Evolutionary conservation across 2,113 vertebrate genomes (phyloP).

Genomic region (Prochilodus magdalenae): DNA sequence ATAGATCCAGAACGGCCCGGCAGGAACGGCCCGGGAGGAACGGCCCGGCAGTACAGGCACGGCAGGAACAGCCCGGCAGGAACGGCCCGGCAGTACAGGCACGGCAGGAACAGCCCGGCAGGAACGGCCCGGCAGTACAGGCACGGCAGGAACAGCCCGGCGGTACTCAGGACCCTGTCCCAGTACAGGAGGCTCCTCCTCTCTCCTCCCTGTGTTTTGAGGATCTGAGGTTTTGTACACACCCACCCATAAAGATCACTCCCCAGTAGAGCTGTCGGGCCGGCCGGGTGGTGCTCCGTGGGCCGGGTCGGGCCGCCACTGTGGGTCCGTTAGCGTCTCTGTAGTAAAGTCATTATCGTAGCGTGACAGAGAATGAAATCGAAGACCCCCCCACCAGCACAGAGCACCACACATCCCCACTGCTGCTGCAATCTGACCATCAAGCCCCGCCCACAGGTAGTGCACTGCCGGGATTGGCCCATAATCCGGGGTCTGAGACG

Average conservation of each 20-base stretch:
- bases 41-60: too few relatives aligned
- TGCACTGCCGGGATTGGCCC: constrained; percentile 52
- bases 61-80: too few relatives aligned
- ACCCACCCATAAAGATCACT: constrained; percentile 9
- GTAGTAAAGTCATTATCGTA: background rate
- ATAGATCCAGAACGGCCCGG: too few relatives aligned
- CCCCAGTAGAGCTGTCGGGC: background rate
- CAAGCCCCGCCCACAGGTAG: constrained; percentile 42
- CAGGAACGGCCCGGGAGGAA: too few relatives aligned
- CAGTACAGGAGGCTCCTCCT: too few relatives aligned
- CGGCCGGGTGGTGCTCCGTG: background rate
- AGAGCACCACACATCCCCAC: constrained; percentile 1
- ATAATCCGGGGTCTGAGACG: constrained; percentile 67
- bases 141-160: too few relatives aligned
- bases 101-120: too few relatives aligned
- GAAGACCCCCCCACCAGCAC: background rate
- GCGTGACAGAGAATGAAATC: background rate
- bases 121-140: too few relatives aligned
- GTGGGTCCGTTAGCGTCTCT: background rate
- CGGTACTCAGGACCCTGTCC: too few relatives aligned
- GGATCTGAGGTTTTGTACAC: background rate
- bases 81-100: too few relatives aligned
- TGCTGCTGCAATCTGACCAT: constrained; percentile 21
- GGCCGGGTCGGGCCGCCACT: too few relatives aligned
- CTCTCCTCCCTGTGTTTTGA: too few relatives aligned